These are phyloP conservation scores for Philonicus albiceps DNA, from an alignment of 2,888 invertebrate genomes.

Conservation along the genomic window DNA sequence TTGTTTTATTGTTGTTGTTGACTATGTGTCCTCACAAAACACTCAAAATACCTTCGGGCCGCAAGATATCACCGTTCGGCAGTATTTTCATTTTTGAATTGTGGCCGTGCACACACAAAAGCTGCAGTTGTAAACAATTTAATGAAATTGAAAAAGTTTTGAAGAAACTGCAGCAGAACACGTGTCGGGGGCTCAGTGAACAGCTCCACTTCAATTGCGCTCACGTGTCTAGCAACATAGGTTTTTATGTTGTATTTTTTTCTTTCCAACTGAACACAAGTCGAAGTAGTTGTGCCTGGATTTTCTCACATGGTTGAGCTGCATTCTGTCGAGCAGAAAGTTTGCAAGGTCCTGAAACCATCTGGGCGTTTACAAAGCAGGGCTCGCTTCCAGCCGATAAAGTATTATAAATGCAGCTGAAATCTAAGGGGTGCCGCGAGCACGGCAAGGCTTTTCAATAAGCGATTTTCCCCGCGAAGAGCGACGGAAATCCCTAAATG, in stretches of 20 bases:
- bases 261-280: not conserved
- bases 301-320: conserved; percentile 25
- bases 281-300: not conserved
- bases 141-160: conserved; percentile 31
- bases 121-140: conserved; percentile 6
- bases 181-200: not conserved
- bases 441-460: conserved; percentile 7
- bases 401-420: conserved; percentile 4
- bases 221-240: conserved; percentile 6
- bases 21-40: too few relatives aligned
- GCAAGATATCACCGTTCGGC: not conserved
- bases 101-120: not conserved
- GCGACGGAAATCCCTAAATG: conserved; percentile 16
- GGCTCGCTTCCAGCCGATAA: not conserved
- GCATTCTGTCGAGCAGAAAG: not conserved
- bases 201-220: not conserved
- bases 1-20: too few relatives aligned
- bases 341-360: not conserved
- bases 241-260: not conserved
- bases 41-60: not conserved
- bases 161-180: conserved; percentile 3
- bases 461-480: not conserved
- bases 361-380: not conserved
- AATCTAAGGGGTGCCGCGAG: not conserved
- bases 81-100: not conserved